Evolutionary conservation across 2,888 invertebrate species (phyloP).

Genomic region (Nephrotoma flavescens): DNA sequence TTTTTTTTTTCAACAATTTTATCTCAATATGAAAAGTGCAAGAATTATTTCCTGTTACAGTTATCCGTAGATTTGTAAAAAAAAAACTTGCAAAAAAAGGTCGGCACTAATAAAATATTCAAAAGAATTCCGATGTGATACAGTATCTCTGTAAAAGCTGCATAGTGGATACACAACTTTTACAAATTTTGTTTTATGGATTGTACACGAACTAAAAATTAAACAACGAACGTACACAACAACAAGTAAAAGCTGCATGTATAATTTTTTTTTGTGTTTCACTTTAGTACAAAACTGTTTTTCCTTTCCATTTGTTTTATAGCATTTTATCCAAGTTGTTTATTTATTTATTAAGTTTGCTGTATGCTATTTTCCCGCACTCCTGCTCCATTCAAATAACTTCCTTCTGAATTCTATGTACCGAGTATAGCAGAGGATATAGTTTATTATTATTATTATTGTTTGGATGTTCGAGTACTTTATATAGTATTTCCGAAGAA

Average conservation of each 20-base stretch:
- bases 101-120: background rate
- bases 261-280: background rate
- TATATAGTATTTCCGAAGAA: background rate
- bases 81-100: background rate
- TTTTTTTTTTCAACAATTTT: no score
- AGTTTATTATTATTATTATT: background rate
- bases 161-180: background rate
- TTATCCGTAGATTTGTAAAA: background rate
- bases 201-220: background rate
- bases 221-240: background rate
- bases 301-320: background rate
- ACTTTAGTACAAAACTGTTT: background rate
- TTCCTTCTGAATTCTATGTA: background rate
- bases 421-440: background rate
- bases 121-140: background rate
- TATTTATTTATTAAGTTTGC: background rate
- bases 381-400: background rate
- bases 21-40: background rate
- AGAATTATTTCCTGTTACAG: background rate
- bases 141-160: background rate
- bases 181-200: background rate
- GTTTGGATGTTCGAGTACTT: background rate
- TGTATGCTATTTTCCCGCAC: background rate
- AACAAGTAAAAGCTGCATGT: background rate
- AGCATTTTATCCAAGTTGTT: background rate